Evolutionary conservation across 2,113 vertebrate species (phyloP).

Genomic region (Puffinus mauretanicus): DNA sequence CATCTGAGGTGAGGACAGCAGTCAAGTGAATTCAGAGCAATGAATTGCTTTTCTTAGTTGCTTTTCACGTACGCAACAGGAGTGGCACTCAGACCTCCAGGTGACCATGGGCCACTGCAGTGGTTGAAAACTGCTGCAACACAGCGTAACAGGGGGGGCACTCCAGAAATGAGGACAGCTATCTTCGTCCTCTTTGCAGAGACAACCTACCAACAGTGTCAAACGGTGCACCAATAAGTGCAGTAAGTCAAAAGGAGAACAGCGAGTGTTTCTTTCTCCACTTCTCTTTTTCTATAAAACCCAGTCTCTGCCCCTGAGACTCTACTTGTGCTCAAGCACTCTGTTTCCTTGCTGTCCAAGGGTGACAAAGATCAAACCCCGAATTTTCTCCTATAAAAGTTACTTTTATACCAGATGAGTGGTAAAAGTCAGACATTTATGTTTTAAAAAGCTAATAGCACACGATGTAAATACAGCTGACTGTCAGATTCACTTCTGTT

Average conservation of each 20-base stretch:
- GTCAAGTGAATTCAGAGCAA: neutral
- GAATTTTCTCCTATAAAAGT: neutral
- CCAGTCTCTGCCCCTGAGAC: neutral
- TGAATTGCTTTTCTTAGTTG: neutral
- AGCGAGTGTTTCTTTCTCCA: neutral
- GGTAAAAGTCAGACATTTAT: neutral
- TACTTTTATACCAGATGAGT: neutral
- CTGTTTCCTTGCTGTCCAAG: neutral
- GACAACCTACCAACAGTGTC: neutral
- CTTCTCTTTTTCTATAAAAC: neutral
- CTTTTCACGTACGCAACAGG: neutral
- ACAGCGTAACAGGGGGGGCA: neutral
- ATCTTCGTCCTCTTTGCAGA: neutral
- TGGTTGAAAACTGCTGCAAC: neutral
- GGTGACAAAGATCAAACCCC: neutral
- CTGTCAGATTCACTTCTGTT: neutral
- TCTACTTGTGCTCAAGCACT: neutral
- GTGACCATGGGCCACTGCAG: accelerated
- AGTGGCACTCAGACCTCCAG: neutral
- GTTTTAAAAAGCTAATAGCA: neutral
- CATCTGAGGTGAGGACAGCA: neutral
- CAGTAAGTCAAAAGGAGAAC: neutral
- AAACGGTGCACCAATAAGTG: neutral
- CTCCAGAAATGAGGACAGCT: neutral
- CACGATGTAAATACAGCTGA: neutral